Conservation (phyloP, 2,888 invertebrate species). For the Automeris io region DNA sequence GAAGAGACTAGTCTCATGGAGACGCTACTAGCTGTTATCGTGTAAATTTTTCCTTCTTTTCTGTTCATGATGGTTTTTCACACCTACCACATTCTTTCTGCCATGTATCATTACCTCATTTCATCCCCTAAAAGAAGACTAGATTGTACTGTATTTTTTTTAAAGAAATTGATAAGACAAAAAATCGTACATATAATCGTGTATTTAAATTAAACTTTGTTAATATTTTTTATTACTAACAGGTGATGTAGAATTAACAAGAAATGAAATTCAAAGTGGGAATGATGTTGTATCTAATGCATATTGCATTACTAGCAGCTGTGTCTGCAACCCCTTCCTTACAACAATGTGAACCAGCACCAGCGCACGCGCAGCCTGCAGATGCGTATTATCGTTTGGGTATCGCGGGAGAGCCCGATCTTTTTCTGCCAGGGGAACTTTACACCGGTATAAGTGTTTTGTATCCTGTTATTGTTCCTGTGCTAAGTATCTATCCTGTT, state of each 20-base stretch:
- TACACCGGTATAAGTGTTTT: constrained; percentile 80
- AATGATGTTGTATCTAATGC: background rate
- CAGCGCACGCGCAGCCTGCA: constrained; percentile 69
- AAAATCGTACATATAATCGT: too few species aligned
- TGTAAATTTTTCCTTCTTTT: too few species aligned
- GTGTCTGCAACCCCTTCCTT: background rate
- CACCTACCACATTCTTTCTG: too few species aligned
- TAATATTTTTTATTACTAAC: background rate
- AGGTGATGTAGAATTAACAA: background rate
- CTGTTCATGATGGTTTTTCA: too few species aligned
- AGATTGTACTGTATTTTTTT: too few species aligned
- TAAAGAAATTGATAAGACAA: too few species aligned
- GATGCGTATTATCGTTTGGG: constrained; percentile 84
- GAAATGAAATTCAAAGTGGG: background rate
- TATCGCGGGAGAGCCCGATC: constrained; percentile 83
- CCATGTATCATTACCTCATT: too few species aligned
- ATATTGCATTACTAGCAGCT: background rate
- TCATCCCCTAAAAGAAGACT: too few species aligned
- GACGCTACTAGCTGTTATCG: too few species aligned
- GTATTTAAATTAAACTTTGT: too few species aligned
- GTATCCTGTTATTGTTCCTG: background rate
- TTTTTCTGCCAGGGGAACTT: constrained; percentile 86
- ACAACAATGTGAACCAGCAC: constrained; percentile 43
- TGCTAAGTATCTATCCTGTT: too few species aligned
- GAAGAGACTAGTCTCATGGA: too few species aligned